phyloP scores from a whole-genome alignment of 2,113 vertebrate genomes.

The Montifringilla adamsi region DNA sequence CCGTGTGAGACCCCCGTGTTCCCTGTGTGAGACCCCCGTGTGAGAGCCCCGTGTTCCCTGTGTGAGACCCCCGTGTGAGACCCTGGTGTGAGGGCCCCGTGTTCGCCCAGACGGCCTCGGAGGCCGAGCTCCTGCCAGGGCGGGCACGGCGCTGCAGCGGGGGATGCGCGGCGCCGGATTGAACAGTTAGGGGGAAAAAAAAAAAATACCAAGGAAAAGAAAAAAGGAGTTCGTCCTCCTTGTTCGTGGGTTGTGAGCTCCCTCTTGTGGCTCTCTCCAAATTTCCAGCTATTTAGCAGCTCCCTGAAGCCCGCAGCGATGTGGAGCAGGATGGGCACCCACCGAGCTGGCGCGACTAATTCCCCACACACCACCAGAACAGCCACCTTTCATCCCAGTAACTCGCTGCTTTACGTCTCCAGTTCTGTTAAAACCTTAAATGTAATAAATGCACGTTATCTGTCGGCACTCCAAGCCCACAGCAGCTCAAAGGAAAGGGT shows the following conservation, averaged over 20 bases:
- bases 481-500: accelerated
- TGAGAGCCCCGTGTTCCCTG: background rate
- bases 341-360: accelerated
- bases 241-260: conserved; percentile 46
- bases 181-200: too few relatives aligned
- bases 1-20: too few relatives aligned
- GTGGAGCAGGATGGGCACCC: background rate
- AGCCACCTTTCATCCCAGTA: background rate
- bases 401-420: background rate
- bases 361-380: too few relatives aligned
- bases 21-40: too few relatives aligned
- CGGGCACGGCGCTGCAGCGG: background rate
- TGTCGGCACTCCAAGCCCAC: accelerated
- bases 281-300: background rate
- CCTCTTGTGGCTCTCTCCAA: conserved; percentile 61
- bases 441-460: accelerated
- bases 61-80: too few relatives aligned
- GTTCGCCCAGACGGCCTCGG: accelerated
- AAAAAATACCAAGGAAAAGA: accelerated
- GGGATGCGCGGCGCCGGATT: accelerated
- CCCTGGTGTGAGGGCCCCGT: background rate
- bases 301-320: accelerated
- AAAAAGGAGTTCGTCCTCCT: accelerated
- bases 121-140: accelerated
- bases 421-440: background rate